These are phyloP conservation scores for Rallus crepitans DNA, from an alignment of 2,797 vertebrate genomes.

Conservation along the genomic window DNA sequence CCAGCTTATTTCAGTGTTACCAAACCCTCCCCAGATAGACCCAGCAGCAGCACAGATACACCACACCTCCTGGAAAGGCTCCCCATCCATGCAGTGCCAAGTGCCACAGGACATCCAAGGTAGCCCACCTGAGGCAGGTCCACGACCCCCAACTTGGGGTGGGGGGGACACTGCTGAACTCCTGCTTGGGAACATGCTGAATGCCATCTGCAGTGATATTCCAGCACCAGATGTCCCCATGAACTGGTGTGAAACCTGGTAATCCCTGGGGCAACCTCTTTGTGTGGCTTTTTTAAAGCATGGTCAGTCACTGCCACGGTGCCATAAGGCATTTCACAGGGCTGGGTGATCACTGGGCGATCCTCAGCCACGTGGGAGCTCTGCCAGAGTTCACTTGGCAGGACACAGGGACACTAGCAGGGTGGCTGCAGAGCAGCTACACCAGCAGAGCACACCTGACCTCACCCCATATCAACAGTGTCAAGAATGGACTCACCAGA, in stretches of 20 bases:
- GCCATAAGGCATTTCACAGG: accelerated
- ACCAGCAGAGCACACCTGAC: neutral
- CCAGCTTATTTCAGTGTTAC: neutral
- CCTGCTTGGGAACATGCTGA: neutral
- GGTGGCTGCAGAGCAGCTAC: too few species aligned
- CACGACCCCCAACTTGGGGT: too few species aligned
- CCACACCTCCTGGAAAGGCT: neutral
- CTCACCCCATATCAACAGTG: accelerated
- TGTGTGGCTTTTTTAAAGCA: neutral
- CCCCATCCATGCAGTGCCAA: accelerated
- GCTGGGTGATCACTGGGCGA: neutral
- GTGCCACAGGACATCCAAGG: neutral
- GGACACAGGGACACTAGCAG: too few species aligned
- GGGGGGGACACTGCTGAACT: neutral
- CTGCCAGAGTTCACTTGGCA: neutral
- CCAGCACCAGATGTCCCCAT: neutral
- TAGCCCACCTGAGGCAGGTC: neutral
- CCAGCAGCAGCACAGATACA: neutral
- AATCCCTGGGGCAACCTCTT: neutral
- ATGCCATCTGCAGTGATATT: neutral
- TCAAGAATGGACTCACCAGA: neutral
- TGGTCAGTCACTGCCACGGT: neutral
- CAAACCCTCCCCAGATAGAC: neutral
- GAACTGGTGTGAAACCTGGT: neutral
- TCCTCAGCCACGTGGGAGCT: accelerated